These are phyloP conservation scores for Leptodactylus fuscus DNA, from an alignment of 2,113 vertebrate species.

Conservation along the genomic window DNA sequence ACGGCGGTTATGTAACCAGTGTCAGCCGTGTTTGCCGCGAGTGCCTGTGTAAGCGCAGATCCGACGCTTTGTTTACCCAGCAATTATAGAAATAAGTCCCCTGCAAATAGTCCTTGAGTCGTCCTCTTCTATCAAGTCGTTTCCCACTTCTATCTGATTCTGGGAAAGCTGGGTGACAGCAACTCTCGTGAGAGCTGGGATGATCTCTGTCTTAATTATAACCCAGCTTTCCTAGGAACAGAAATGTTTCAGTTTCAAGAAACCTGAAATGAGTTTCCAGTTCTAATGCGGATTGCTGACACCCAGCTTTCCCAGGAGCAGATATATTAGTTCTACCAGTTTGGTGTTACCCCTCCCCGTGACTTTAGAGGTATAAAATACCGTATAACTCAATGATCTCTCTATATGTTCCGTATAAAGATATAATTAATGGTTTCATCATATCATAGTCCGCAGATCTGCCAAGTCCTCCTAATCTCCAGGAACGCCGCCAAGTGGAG, in stretches of 20 bases:
- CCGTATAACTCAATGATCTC: background rate
- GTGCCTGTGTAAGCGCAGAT: background rate
- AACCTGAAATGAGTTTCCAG: too few species aligned
- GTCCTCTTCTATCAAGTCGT: background rate
- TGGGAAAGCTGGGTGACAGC: background rate
- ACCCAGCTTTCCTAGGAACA: too few species aligned
- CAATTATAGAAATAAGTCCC: background rate
- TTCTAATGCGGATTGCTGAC: background rate
- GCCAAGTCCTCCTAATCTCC: slow-evolving; percentile 1
- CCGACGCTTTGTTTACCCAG: background rate
- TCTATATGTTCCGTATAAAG: background rate
- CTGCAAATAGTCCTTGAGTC: background rate
- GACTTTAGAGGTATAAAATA: background rate
- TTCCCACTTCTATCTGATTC: background rate
- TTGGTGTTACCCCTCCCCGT: background rate
- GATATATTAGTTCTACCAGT: background rate
- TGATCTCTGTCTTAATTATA: too few species aligned
- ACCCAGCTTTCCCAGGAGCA: background rate
- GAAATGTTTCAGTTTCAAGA: too few species aligned
- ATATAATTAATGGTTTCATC: background rate
- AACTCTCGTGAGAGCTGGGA: too few species aligned
- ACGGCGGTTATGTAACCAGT: background rate
- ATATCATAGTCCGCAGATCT: background rate
- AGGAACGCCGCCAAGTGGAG: background rate
- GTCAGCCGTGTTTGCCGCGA: background rate